Evolutionary conservation across 2,888 invertebrate species (phyloP), one percentile per base, ranked within the genome.

Genomic region (Conchocele bisecta): DNA sequence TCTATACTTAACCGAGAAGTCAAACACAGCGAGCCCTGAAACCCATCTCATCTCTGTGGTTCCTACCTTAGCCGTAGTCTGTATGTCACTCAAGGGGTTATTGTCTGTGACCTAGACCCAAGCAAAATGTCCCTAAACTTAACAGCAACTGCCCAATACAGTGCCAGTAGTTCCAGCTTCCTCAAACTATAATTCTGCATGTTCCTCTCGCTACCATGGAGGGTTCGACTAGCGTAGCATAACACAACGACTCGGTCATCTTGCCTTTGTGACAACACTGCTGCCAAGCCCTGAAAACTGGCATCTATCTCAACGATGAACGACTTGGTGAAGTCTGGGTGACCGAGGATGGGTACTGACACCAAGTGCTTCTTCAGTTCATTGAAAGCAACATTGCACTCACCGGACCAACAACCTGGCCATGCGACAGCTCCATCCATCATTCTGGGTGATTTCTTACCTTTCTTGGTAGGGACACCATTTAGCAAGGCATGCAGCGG

Each of bases 231-330:
- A 2, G 75, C 73, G 60, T 75, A 70, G 3, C 63, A 63, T 15
- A 81, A 60, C 3, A 79, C 79, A 2, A 54, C 35, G n/a, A 15
- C n/a, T 24, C 50, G 22, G 15, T 61, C 22, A 35, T 54, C 53
- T 58, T 77, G 54, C n/a, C 71, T 35, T 56, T 78, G 79, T 11
- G 73, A 77, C 13, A 79, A 33, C 13, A 77, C 69, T 2, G 64
- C 76, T 17, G 71, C 74, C 7, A 37, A 31, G 35, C 74, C 74
- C 13, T 41, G 6, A 22, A 63, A 17, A 50, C 77, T 72, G 11
- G 76, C 76, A 65, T 81, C 75, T 9, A 60, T 63, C 53, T 74
- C 79, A 9, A 76, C 31, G 3, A 69, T 59, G 41, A 74, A 82
- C 13, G 74, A 68, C 22, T 39, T 17, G n/a, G 46, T 57, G 42